Percentiles rank a stretch among this genome's conserved stretches.
phyloP scores from a whole-genome alignment of 2,797 vertebrate species.

The Gymnodraco acuticeps region DNA sequence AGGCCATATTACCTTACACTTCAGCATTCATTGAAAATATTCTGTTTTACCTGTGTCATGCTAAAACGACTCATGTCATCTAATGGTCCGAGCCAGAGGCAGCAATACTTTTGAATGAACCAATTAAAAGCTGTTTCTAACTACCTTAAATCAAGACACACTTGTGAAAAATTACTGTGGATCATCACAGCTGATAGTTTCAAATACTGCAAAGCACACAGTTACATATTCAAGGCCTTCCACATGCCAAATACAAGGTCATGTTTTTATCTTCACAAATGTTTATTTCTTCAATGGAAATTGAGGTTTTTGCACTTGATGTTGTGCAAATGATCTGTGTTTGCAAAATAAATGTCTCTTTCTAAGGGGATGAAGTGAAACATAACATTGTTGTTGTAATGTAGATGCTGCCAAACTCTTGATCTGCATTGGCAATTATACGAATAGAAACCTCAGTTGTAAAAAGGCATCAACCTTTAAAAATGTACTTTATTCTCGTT shows the following conservation, averaged over 20 bases:
- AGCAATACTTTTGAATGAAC: too few relatives aligned
- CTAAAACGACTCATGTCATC: too few relatives aligned
- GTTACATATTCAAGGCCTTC: constrained; percentile 12
- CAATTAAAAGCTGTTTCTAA: too few relatives aligned
- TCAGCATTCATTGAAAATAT: constrained; percentile 35
- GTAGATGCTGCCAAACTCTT: background rate
- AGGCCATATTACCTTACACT: background rate
- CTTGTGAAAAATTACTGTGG: too few relatives aligned
- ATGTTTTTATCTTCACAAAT: background rate
- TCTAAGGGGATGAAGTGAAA: background rate
- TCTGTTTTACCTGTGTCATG: background rate
- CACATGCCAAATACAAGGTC: background rate
- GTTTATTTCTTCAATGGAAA: constrained; percentile 2
- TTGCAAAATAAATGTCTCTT: background rate
- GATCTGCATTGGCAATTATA: background rate
- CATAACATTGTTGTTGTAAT: background rate
- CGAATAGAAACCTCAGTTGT: background rate
- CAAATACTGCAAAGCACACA: constrained; percentile 8
- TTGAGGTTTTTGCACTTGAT: background rate
- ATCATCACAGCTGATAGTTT: constrained; percentile 6
- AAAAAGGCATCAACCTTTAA: background rate
- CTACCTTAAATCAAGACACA: too few relatives aligned
- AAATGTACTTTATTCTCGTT: background rate
- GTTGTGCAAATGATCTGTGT: background rate
- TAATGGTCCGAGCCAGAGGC: too few relatives aligned